Percentiles rank a stretch among this genome's conserved stretches.
These are phyloP conservation scores for Thrips palmi DNA, from an alignment of 1,140 invertebrate genomes.

Conservation along the genomic window DNA sequence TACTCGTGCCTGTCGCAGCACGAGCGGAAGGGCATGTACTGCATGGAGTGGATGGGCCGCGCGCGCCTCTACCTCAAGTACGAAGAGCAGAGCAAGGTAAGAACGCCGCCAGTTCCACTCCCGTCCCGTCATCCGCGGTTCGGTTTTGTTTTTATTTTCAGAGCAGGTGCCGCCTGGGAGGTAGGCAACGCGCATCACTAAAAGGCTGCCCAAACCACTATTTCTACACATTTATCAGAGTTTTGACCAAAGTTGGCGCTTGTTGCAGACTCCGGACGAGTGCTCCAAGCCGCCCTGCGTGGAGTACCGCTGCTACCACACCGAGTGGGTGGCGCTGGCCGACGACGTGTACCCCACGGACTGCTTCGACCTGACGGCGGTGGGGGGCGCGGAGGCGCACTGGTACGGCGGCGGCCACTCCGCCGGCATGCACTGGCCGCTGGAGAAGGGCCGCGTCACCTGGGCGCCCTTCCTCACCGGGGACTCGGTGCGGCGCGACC, in stretches of 20 bases:
- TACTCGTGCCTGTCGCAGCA: constrained; percentile 51
- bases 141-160: no score
- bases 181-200: no score
- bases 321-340: constrained; percentile 59
- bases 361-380: constrained; percentile 58
- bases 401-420: constrained; percentile 74
- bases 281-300: no score
- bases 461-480: constrained; percentile 67
- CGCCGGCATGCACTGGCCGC: constrained; percentile 53
- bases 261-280: no score
- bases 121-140: background rate
- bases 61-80: constrained; percentile 50
- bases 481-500: constrained; percentile 40
- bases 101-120: constrained; percentile 26
- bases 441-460: constrained; percentile 49
- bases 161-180: no score
- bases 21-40: constrained; percentile 25
- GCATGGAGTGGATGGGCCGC: constrained; percentile 61
- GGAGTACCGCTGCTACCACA: constrained; percentile 59
- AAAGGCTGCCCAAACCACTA: no score
- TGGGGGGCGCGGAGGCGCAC: no score
- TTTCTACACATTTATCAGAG: no score
- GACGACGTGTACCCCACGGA: constrained; percentile 48
- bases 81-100: constrained; percentile 25
- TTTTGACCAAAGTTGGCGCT: no score